phyloP scores from a whole-genome alignment of 1,140 invertebrate species.

The Temnothorax curvispinosus region DNA sequence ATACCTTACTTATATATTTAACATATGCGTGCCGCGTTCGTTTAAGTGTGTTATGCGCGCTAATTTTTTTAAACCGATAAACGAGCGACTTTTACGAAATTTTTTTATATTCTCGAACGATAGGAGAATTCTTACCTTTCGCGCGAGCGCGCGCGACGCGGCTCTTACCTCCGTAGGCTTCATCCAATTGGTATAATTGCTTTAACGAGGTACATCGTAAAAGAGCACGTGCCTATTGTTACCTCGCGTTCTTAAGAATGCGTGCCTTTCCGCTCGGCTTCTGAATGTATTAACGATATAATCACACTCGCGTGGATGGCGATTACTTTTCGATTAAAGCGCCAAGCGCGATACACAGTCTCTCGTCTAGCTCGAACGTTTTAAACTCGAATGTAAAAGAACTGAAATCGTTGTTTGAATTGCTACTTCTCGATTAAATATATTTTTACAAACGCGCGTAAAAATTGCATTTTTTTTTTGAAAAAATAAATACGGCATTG shows the following conservation, averaged over 20 bases:
- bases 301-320: not conserved
- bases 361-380: not conserved
- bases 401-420: not conserved
- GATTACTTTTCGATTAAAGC: conserved; percentile 7
- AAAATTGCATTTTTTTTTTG: not conserved
- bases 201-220: conserved; percentile 46
- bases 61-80: not conserved
- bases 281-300: conserved; percentile 21
- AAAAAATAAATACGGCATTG: too few relatives aligned
- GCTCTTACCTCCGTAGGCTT: conserved; percentile 14
- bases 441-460: not conserved
- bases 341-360: not conserved
- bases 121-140: too few relatives aligned
- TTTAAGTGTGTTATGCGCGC: not conserved
- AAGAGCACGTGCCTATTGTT: conserved; percentile 54
- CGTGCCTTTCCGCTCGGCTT: conserved; percentile 14
- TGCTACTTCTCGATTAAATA: not conserved
- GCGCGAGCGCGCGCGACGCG: not conserved
- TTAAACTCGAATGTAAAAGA: not conserved
- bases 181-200: conserved; percentile 52
- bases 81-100: not conserved
- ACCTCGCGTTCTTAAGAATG: conserved; percentile 17
- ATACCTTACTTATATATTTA: not conserved
- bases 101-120: not conserved
- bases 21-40: not conserved